phyloP scores from a whole-genome alignment of 2,888 invertebrate genomes.

The Machimus rusticus region DNA sequence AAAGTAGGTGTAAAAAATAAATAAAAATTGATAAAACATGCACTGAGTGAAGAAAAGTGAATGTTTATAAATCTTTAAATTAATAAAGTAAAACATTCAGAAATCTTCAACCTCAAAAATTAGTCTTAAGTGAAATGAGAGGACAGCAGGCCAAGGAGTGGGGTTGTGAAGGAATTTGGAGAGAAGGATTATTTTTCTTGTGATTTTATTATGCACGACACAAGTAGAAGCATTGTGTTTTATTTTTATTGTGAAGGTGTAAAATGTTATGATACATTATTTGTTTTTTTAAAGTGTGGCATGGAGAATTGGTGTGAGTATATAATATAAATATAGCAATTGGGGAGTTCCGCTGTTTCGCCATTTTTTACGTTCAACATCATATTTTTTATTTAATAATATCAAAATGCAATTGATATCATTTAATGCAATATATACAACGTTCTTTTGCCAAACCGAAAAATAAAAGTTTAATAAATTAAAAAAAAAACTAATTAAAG shows the following conservation, averaged over 20 bases:
- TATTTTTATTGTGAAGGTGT: neutral
- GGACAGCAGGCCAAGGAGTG: conserved; percentile 44
- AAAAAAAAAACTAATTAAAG: neutral
- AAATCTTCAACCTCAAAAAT: conserved; percentile 45
- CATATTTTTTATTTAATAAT: neutral
- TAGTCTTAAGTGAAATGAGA: conserved; percentile 49
- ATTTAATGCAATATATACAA: conserved; percentile 9
- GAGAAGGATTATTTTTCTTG: conserved; percentile 35
- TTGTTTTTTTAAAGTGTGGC: conserved; percentile 27
- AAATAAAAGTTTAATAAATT: neutral
- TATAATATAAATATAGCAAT: conserved; percentile 42
- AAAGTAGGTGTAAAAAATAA: conserved; percentile 39
- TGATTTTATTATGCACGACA: conserved; percentile 39
- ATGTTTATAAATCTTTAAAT: neutral
- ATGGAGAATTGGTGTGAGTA: conserved; percentile 46
- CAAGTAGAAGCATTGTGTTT: conserved; percentile 34
- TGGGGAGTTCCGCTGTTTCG: conserved; percentile 53
- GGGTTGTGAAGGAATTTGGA: conserved; percentile 33
- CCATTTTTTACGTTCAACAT: conserved; percentile 49
- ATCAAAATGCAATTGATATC: conserved; percentile 20
- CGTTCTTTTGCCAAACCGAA: conserved; percentile 15
- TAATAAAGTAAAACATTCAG: conserved; percentile 13
- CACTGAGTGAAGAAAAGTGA: conserved; percentile 42
- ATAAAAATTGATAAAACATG: conserved; percentile 42
- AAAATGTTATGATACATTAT: neutral